phyloP scores from a whole-genome alignment of 2,888 invertebrate genomes.

The Carabus problematicus region DNA sequence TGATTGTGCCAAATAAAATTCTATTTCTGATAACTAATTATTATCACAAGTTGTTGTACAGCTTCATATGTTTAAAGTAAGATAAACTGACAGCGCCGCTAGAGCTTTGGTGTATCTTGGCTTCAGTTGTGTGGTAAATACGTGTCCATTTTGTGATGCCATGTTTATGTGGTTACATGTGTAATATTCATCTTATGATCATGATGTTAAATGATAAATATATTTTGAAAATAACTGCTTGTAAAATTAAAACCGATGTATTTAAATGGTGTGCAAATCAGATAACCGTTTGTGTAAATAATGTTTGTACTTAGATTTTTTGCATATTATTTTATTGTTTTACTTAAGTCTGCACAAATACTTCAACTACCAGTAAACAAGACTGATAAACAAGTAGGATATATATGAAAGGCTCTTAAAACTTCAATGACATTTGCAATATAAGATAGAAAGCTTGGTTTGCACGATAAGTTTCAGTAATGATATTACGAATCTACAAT shows the following conservation, averaged over 20 bases:
- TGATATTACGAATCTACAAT: slow-evolving; percentile 8
- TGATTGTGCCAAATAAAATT: slow-evolving; percentile 38
- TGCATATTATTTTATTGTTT: slow-evolving; percentile 1
- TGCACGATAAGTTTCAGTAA: no score
- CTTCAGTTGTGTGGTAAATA: slow-evolving; percentile 35
- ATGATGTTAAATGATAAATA: background rate
- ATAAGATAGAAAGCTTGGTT: slow-evolving; percentile 6
- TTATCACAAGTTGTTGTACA: slow-evolving; percentile 37
- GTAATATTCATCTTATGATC: background rate
- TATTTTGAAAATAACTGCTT: background rate
- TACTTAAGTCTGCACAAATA: slow-evolving; percentile 28
- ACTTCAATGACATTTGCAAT: slow-evolving; percentile 1
- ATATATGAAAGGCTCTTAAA: slow-evolving; percentile 30
- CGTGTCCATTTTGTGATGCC: slow-evolving; percentile 31
- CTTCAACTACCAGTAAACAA: slow-evolving; percentile 32
- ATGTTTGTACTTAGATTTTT: slow-evolving; percentile 11
- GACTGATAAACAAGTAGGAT: slow-evolving; percentile 33
- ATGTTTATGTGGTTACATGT: slow-evolving; percentile 13
- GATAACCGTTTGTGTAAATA: slow-evolving; percentile 12
- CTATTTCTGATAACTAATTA: slow-evolving; percentile 22
- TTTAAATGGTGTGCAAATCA: no score
- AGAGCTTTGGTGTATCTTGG: slow-evolving; percentile 29
- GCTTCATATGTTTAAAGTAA: slow-evolving; percentile 28
- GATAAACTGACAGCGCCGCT: slow-evolving; percentile 5
- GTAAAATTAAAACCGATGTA: no score